A percentile compares a stretch with the other conserved stretches of the same genome.
Conservation (phyloP, 2,888 invertebrate species). For the Stenurella melanura region DNA sequence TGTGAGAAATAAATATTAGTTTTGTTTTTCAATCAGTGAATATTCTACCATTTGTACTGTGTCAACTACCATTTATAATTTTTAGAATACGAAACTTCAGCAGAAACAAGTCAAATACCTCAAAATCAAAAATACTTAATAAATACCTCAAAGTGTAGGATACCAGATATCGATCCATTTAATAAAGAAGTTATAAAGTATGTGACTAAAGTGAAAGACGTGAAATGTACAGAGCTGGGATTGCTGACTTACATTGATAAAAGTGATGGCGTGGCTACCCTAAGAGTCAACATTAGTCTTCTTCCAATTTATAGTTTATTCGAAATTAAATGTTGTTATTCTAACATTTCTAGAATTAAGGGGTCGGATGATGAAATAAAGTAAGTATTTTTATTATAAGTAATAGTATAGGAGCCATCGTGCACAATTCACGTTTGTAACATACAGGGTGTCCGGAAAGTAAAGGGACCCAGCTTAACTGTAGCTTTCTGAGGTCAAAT, state of each 20-base stretch:
- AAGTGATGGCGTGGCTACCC: constrained; percentile 48
- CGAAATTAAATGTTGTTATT: constrained; percentile 64
- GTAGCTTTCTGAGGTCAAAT: too few relatives aligned
- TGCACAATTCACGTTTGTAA: too few relatives aligned
- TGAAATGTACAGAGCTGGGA: constrained; percentile 58
- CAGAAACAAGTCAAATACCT: neutral
- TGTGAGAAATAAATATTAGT: too few relatives aligned
- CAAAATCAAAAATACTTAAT: constrained; percentile 57
- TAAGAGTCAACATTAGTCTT: constrained; percentile 58
- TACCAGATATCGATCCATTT: constrained; percentile 62
- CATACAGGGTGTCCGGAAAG: too few relatives aligned
- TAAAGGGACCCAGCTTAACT: too few relatives aligned
- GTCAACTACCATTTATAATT: neutral
- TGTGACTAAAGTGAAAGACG: constrained; percentile 56
- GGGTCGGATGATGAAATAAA: constrained; percentile 57
- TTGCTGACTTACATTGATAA: constrained; percentile 62
- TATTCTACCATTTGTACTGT: too few relatives aligned
- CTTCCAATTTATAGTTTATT: constrained; percentile 60
- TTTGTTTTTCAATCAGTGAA: too few relatives aligned
- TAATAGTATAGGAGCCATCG: too few relatives aligned
- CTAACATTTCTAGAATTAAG: constrained; percentile 64
- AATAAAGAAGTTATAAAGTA: constrained; percentile 61
- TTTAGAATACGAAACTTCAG: neutral
- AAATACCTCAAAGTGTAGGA: constrained; percentile 62
- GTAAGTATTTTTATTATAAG: constrained; percentile 50